These are phyloP conservation scores for Mongoloraphidia duomilia DNA, from an alignment of 2,888 invertebrate species.

Conservation along the genomic window DNA sequence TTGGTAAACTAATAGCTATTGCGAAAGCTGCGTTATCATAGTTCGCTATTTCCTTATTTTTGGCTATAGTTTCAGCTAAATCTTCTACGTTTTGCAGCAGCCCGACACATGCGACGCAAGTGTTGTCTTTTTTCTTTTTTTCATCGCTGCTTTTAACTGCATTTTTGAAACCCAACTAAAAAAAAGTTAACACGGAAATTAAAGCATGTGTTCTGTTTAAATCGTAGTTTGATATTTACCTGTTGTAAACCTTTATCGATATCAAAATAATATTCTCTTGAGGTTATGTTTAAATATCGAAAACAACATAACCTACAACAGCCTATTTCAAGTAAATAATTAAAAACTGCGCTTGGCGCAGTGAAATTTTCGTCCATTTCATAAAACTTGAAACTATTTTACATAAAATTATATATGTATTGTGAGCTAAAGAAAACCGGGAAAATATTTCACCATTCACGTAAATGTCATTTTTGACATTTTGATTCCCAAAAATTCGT, in stretches of 20 bases:
- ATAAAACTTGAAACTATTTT: too few species aligned
- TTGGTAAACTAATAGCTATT: constrained; percentile 56
- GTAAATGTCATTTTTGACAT: too few species aligned
- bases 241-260: constrained; percentile 31
- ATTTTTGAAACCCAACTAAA: constrained; percentile 6
- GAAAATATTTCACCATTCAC: too few species aligned
- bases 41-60: constrained; percentile 33
- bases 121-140: constrained; percentile 34
- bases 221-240: constrained; percentile 27
- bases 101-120: constrained; percentile 59
- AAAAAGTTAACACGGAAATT: constrained; percentile 8
- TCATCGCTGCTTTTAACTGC: constrained; percentile 11
- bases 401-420: too few species aligned
- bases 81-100: constrained; percentile 45
- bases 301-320: constrained; percentile 56
- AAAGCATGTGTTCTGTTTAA: neutral
- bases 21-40: constrained; percentile 54
- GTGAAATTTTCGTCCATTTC: too few species aligned
- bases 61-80: constrained; percentile 36
- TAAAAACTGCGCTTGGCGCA: constrained; percentile 28
- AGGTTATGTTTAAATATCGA: constrained; percentile 47
- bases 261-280: constrained; percentile 38
- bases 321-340: constrained; percentile 36
- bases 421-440: too few species aligned
- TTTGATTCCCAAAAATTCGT: too few species aligned